Evolutionary conservation across 2,113 vertebrate species (phyloP), one percentile per base, ranked within the genome.

Genomic region (Heterocephalus glaber): DNA sequence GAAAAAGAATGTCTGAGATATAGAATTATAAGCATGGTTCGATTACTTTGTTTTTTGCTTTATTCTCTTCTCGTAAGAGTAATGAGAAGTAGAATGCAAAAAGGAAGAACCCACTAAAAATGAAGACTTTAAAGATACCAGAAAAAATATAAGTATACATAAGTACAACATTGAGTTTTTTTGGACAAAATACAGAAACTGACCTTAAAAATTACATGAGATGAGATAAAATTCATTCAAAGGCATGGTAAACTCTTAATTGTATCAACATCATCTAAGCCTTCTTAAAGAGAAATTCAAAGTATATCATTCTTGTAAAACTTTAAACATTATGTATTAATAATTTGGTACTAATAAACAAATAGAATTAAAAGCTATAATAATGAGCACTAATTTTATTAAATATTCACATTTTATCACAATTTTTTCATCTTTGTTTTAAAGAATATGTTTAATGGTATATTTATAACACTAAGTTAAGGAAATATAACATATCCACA

Each of bases 381-480:
- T 41, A 77, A 82, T 91, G n/a, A 94, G 76, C 83, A 11, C 2
- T 65, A 61, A 35, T 86, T 16, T 60, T 61, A 6, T 41, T 90
- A 24, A 12, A 52, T 87, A 4, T 0, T 0, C 22, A 79, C 1
- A 80, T 80, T 88, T 65, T 35, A 58, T 79, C 28, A 58, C 33
- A 58, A 35, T 66, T 41, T 84, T 68, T 90, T 83, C 8, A 77
- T 60, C 63, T 77, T 88, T 95, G 68, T 82, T 95, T 84, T 81
- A 47, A 60, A 38, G 17, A 79, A n/a, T 47, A 47, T 54, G 12
- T 77, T 61, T 74, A 66, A 94, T 26, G 41, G 8, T 76, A 86
- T 28, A 1, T 28, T 74, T 65, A 13, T 66, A 47, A 76, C 4
- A 41, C 12, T 66, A 65, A 61, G 2, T 41, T 19, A 65, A 20